Evolutionary conservation across 2,888 invertebrate species (phyloP).

Genomic region (Griposia aprilina): DNA sequence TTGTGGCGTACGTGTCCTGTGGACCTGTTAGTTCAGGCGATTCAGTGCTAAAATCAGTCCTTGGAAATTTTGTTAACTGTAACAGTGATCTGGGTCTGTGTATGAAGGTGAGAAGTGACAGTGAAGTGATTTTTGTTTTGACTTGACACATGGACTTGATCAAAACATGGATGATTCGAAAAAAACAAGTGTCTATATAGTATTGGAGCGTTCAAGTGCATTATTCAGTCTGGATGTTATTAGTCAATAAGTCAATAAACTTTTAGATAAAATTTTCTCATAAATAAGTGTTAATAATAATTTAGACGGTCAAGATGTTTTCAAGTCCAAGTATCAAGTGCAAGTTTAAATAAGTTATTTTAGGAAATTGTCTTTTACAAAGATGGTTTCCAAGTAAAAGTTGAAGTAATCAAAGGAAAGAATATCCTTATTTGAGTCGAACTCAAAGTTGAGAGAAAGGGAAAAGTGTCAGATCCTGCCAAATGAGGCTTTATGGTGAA

Average conservation of each 20-base stretch:
- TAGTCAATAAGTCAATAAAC: conserved; percentile 11
- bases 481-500: conserved; percentile 50
- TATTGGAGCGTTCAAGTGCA: conserved; percentile 18
- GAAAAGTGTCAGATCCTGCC: conserved; percentile 47
- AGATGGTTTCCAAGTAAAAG: conserved; percentile 18
- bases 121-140: conserved; percentile 56
- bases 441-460: conserved; percentile 43
- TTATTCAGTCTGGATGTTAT: background rate
- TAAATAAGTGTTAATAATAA: conserved; percentile 13
- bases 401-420: conserved; percentile 25
- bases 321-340: conserved; percentile 45
- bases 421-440: conserved; percentile 41
- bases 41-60: conserved; percentile 79
- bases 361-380: background rate
- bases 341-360: conserved; percentile 3
- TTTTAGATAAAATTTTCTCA: too few relatives aligned
- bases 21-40: conserved; percentile 82
- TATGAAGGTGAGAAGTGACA: conserved; percentile 82
- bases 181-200: conserved; percentile 1
- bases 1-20: conserved; percentile 77
- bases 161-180: conserved; percentile 19
- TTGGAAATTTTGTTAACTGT: conserved; percentile 84
- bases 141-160: conserved; percentile 36
- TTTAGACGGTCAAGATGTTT: background rate
- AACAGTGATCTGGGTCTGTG: conserved; percentile 86